Base-by-base conservation (phyloP, 2,888 invertebrate genomes). In the Glomeris marginata region DNA sequence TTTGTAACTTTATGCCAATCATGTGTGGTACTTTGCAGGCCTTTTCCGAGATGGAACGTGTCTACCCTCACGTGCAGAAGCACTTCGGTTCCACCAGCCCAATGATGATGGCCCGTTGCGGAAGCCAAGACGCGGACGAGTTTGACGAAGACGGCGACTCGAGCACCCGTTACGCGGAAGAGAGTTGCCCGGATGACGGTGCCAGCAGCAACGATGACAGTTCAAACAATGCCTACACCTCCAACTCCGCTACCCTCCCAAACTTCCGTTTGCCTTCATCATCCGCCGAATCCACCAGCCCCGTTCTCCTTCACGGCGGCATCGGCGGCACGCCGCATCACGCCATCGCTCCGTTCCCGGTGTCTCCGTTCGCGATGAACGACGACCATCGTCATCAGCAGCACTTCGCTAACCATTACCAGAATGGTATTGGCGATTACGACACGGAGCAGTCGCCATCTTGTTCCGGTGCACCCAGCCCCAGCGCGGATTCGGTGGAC, bases 11-110 rank as follows among this genome's bases (percentile, higher is more conserved):
- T 28, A 28, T 8, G 28, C 8, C 28, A 8, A 28, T 28, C 8
- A 28, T 28, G 28, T 28, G 28, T 58, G n/a, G n/a, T n/a, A n/a
- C n/a, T n/a, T n/a, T 58, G 16, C 56, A 73, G 70, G 81, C 81
- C 1, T 81, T 81, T 63, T 79, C 81, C n/a, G 80, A 82, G 58
- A 66, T 78, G 47, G 77, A 78, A 51, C 73, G 78, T 49, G 67
- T 83, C 41, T 72, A 78, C 28, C 73, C 76, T 1, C 84, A 84
- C 66, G 74, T 81, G 35, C 73, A 77, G 15, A 81, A 81, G 62
- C 83, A 84, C 63, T 64, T 65, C 63, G 51, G 63, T 58, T 52
- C 58, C 3, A 41, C 54, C 21, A 56, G 51, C 49, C 57, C 59
- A 18, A 51, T 54, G 37, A 53, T 56, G 28, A 43, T 45, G 45